These are phyloP conservation scores for Triops cancriformis DNA, from an alignment of 1,140 invertebrate species.

Conservation along the genomic window DNA sequence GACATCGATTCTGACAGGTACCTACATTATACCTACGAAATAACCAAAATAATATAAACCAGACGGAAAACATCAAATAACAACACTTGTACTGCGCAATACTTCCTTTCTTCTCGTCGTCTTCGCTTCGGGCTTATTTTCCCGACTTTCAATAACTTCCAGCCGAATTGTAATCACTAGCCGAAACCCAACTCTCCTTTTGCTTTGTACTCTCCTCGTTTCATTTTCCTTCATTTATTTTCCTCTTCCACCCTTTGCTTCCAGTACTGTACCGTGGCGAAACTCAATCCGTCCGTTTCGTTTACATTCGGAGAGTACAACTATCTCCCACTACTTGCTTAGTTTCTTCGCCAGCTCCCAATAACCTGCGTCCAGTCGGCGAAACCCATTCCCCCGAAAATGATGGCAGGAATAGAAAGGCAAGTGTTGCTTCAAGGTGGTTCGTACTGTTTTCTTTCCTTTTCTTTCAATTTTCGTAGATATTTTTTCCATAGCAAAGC, in stretches of 20 bases:
- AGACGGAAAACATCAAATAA: too few relatives aligned
- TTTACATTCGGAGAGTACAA: not conserved
- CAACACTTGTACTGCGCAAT: not conserved
- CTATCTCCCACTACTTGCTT: not conserved
- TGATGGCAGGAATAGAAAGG: not conserved
- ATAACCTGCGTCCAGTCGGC: not conserved
- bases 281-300: not conserved
- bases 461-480: too few relatives aligned
- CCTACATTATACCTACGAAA: too few relatives aligned
- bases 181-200: not conserved
- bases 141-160: not conserved
- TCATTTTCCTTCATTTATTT: too few relatives aligned
- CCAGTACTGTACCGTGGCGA: not conserved
- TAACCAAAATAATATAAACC: too few relatives aligned
- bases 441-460: not conserved
- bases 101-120: not conserved
- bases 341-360: not conserved
- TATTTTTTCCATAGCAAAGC: not conserved
- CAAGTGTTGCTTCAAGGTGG: not conserved
- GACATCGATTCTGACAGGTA: too few relatives aligned
- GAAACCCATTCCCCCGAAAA: not conserved
- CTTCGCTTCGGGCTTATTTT: not conserved
- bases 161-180: not conserved
- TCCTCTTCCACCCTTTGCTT: too few relatives aligned
- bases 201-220: not conserved